A percentile compares a stretch with the other conserved stretches of the same genome.
phyloP scores from a whole-genome alignment of 2,797 vertebrate species.

The Intellagama lesueurii region DNA sequence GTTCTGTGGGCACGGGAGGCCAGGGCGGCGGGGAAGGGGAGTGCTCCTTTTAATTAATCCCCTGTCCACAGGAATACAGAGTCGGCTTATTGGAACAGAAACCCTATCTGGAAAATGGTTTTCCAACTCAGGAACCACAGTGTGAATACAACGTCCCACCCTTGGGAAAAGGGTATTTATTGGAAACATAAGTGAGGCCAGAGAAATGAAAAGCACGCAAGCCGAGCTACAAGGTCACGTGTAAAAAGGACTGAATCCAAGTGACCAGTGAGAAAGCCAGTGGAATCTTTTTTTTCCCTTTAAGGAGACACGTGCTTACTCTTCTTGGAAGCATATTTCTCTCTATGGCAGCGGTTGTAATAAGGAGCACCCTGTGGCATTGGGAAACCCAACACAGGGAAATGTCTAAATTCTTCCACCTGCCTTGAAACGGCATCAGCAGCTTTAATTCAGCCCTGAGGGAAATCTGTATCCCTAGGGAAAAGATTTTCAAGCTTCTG shows the following conservation, averaged over 20 bases:
- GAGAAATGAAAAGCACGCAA: accelerated
- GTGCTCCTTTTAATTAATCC: accelerated
- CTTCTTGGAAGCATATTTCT: accelerated
- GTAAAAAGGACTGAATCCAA: background rate
- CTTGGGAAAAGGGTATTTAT: background rate
- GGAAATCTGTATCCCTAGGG: no score
- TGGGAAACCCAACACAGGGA: background rate
- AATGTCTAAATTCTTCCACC: background rate
- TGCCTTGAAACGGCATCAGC: background rate
- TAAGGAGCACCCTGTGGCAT: no score
- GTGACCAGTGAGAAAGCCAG: background rate
- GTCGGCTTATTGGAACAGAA: slow-evolving; percentile 5
- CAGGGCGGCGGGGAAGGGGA: background rate
- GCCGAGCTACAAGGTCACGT: accelerated
- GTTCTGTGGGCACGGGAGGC: background rate
- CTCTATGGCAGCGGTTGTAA: accelerated
- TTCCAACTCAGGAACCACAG: background rate
- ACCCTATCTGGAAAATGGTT: background rate
- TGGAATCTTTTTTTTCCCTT: background rate
- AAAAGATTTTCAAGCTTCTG: background rate
- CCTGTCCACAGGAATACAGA: background rate
- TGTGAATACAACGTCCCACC: accelerated
- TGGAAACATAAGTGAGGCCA: background rate
- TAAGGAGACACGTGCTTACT: background rate
- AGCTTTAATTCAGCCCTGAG: background rate